Conservation (phyloP, 2,888 invertebrate species). For the Mystacides longicornis region DNA sequence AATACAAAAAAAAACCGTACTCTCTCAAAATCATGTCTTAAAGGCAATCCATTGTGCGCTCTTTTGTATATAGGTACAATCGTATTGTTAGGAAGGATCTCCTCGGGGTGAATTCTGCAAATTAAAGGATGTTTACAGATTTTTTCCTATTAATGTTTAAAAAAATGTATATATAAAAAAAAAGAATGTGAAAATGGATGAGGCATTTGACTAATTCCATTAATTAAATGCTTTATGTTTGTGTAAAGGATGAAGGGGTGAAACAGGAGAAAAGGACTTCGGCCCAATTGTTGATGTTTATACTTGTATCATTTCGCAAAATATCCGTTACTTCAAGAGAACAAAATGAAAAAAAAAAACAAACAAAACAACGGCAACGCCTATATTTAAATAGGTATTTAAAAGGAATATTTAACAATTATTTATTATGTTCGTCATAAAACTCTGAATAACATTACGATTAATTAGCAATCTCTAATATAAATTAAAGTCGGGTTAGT, state of each 20-base stretch:
- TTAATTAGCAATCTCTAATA: no score
- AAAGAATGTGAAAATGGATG: slow-evolving; percentile 1
- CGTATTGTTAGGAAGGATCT: not conserved
- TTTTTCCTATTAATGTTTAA: slow-evolving; percentile 4
- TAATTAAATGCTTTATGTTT: slow-evolving; percentile 1
- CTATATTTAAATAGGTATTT: no score
- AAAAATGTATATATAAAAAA: not conserved
- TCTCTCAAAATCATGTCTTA: not conserved
- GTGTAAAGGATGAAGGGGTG: not conserved
- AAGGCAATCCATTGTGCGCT: slow-evolving; percentile 1
- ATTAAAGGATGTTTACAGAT: slow-evolving; percentile 7
- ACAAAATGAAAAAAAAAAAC: no score
- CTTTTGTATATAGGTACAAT: not conserved
- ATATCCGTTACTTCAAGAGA: no score
- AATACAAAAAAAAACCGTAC: not conserved
- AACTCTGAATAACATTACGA: no score
- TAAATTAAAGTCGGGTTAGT: no score
- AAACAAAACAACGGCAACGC: no score
- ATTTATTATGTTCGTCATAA: no score
- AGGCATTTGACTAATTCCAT: slow-evolving; percentile 1
- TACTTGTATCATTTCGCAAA: no score
- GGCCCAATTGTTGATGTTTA: no score
- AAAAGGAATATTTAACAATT: no score
- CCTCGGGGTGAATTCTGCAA: not conserved
- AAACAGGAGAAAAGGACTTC: not conserved